Conservation (phyloP, 2,888 invertebrate genomes). For the Balanococcus diminutus region DNA sequence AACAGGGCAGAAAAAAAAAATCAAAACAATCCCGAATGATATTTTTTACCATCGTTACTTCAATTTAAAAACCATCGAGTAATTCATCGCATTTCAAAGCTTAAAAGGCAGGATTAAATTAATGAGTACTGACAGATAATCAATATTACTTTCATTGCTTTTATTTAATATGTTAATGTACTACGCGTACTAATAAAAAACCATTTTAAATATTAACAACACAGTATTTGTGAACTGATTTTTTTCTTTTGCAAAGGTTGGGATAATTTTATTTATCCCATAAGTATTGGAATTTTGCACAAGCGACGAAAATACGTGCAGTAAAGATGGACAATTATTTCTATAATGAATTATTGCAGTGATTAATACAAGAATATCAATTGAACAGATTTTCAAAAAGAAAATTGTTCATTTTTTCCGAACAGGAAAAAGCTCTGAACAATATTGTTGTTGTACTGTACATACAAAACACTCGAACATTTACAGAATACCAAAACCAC, state of each 20-base stretch:
- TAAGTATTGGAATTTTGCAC: not conserved
- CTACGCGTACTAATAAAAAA: not conserved
- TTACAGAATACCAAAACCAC: too few relatives aligned
- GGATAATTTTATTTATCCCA: not conserved
- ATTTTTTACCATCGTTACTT: not conserved
- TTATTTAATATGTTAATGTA: slow-evolving; percentile 36
- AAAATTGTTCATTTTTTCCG: too few relatives aligned
- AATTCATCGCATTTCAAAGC: not conserved
- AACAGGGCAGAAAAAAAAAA: not conserved
- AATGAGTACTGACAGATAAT: slow-evolving; percentile 41
- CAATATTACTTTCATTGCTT: slow-evolving; percentile 29
- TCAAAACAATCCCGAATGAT: not conserved
- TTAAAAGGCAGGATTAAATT: slow-evolving; percentile 31
- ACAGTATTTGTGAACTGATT: not conserved
- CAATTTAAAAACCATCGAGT: slow-evolving; percentile 4
- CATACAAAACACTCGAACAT: too few relatives aligned
- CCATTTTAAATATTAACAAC: not conserved
- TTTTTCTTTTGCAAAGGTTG: not conserved
- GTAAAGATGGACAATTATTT: too few relatives aligned
- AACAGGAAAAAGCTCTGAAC: too few relatives aligned
- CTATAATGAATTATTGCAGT: too few relatives aligned
- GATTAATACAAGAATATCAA: too few relatives aligned
- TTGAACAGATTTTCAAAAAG: too few relatives aligned
- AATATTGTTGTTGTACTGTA: too few relatives aligned
- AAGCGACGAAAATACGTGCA: too few relatives aligned